Evolutionary conservation across 2,888 invertebrate species (phyloP).

Genomic region (Agrilus biguttatus): DNA sequence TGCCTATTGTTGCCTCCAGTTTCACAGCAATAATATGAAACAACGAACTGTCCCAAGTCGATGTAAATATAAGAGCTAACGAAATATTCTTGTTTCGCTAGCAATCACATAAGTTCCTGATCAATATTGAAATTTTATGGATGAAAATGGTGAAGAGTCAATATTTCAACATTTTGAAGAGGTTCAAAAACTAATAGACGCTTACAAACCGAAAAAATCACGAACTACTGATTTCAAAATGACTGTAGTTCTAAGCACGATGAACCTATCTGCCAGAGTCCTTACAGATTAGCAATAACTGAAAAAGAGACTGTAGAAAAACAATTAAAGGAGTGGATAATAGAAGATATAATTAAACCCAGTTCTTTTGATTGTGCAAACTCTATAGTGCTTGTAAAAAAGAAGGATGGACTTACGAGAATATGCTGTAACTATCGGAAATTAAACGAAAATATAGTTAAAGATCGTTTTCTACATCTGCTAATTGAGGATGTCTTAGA

Average conservation of each 20-base stretch:
- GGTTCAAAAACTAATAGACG: not conserved
- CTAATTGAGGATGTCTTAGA: too few species aligned
- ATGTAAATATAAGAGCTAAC: too few species aligned
- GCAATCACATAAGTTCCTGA: too few species aligned
- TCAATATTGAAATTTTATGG: too few species aligned
- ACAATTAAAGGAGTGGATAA: not conserved
- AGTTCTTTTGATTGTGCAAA: slow-evolving; percentile 4
- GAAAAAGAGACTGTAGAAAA: not conserved
- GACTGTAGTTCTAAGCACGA: not conserved
- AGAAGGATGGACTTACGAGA: slow-evolving; percentile 2
- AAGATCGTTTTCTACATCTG: too few species aligned
- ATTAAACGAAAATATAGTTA: too few species aligned
- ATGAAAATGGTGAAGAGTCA: not conserved
- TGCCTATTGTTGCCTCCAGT: too few species aligned
- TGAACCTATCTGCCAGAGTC: too few species aligned
- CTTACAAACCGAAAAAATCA: not conserved
- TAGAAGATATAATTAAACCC: slow-evolving; percentile 1
- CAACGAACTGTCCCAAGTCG: too few species aligned
- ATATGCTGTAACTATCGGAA: not conserved
- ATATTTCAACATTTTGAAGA: not conserved
- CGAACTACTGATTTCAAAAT: not conserved
- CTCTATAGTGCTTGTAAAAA: slow-evolving; percentile 2
- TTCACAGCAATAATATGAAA: too few species aligned
- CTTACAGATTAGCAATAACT: too few species aligned
- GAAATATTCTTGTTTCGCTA: too few species aligned